These are phyloP conservation scores for Oncopodura yosiiana DNA, from an alignment of 1,140 invertebrate genomes.

Conservation along the genomic window DNA sequence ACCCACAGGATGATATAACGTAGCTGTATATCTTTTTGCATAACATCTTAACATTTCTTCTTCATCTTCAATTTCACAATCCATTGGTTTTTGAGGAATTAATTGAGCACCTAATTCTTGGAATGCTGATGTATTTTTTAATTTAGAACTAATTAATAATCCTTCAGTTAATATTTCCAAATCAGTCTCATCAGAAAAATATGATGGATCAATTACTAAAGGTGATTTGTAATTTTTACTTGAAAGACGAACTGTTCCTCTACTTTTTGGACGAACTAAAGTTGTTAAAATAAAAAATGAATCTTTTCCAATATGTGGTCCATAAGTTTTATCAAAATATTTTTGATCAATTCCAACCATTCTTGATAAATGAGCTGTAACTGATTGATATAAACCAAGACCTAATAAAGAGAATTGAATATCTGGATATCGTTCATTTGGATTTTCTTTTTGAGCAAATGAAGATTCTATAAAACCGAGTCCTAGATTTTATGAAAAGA, in stretches of 20 bases:
- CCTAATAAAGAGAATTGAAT: slow-evolving; percentile 10
- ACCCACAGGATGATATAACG: slow-evolving; percentile 37
- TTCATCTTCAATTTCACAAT: too few species aligned
- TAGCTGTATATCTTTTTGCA: slow-evolving; percentile 27
- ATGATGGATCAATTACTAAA: slow-evolving; percentile 8
- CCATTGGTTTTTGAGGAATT: too few species aligned
- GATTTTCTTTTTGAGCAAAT: not conserved
- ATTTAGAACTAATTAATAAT: too few species aligned
- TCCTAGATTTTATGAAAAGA: too few species aligned
- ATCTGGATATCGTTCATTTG: slow-evolving; percentile 14
- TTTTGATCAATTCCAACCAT: not conserved
- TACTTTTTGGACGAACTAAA: slow-evolving; percentile 58
- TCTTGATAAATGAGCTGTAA: not conserved
- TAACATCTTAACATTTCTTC: too few species aligned
- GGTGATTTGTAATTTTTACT: not conserved
- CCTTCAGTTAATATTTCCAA: not conserved
- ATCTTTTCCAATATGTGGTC: not conserved
- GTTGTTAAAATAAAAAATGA: slow-evolving; percentile 2
- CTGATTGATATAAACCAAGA: not conserved
- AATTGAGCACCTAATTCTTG: too few species aligned
- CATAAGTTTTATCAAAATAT: not conserved
- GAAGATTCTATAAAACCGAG: slow-evolving; percentile 10
- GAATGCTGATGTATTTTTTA: too few species aligned
- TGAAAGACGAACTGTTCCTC: slow-evolving; percentile 57
- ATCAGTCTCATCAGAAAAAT: slow-evolving; percentile 13